These are phyloP conservation scores for Thecocarcelia acutangulata DNA, from an alignment of 2,888 invertebrate species.

Conservation along the genomic window DNA sequence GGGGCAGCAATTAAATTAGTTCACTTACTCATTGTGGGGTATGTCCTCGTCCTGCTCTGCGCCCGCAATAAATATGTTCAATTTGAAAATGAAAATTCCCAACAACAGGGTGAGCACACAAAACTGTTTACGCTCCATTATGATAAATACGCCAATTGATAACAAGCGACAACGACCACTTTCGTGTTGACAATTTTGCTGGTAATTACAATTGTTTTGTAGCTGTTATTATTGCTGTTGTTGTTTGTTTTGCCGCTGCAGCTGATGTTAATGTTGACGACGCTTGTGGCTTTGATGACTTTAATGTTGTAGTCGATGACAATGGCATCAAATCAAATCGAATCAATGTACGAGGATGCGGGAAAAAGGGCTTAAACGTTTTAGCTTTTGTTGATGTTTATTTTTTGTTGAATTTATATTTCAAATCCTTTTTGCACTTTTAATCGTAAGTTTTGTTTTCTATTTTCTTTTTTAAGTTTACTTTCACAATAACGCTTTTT, in stretches of 20 bases:
- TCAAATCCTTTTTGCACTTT: constrained; percentile 63
- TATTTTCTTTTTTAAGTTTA: constrained; percentile 12
- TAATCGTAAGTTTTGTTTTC: constrained; percentile 8
- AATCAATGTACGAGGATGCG: constrained; percentile 47
- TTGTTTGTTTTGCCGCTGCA: too few relatives aligned
- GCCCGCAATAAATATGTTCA: constrained; percentile 75
- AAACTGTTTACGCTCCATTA: constrained; percentile 76
- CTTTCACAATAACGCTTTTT: constrained; percentile 7
- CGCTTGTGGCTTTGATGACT: constrained; percentile 26
- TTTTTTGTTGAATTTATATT: constrained; percentile 47
- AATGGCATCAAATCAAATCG: constrained; percentile 52
- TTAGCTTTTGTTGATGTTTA: constrained; percentile 8
- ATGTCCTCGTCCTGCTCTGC: constrained; percentile 93
- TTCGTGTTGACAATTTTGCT: constrained; percentile 11
- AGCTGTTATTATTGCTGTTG: constrained; percentile 14
- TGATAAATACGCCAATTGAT: constrained; percentile 30
- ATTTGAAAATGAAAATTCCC: constrained; percentile 76
- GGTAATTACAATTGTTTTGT: constrained; percentile 39
- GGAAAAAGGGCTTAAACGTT: constrained; percentile 7
- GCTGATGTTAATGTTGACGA: constrained; percentile 10
- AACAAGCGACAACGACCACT: constrained; percentile 6
- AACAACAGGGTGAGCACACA: constrained; percentile 77
- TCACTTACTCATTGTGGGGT: constrained; percentile 93
- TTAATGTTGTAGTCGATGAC: constrained; percentile 48
- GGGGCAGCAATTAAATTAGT: background rate